A percentile compares a stretch with the other conserved stretches of the same genome.
These are phyloP conservation scores for Cryptus viduatorius DNA, from an alignment of 2,888 invertebrate genomes.

Conservation along the genomic window DNA sequence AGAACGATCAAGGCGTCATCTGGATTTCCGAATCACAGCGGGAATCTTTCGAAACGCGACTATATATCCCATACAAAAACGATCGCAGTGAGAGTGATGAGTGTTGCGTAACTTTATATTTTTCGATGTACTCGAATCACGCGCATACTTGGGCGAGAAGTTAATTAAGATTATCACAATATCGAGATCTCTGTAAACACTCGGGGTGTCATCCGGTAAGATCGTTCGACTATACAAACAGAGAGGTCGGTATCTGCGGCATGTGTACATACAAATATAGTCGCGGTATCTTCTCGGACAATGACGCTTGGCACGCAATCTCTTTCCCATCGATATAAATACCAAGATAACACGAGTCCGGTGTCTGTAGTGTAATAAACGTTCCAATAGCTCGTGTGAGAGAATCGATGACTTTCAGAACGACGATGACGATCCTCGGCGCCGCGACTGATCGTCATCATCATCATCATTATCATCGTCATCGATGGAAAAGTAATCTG, in stretches of 20 bases:
- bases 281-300: slow-evolving; percentile 30
- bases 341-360: slow-evolving; percentile 54
- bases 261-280: neutral
- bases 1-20: slow-evolving; percentile 34
- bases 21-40: slow-evolving; percentile 17
- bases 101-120: too few relatives aligned
- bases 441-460: slow-evolving; percentile 51
- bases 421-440: slow-evolving; percentile 39
- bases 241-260: neutral
- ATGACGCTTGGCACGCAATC: slow-evolving; percentile 55
- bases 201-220: slow-evolving; percentile 45
- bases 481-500: slow-evolving; percentile 40
- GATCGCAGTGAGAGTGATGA: neutral
- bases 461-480: slow-evolving; percentile 45
- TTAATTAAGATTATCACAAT: slow-evolving; percentile 60
- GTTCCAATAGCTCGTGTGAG: slow-evolving; percentile 31
- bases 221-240: neutral
- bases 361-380: slow-evolving; percentile 45
- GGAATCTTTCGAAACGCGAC: slow-evolving; percentile 30
- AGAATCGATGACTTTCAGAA: slow-evolving; percentile 59
- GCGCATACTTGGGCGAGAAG: slow-evolving; percentile 46
- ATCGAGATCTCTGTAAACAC: slow-evolving; percentile 42
- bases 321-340: slow-evolving; percentile 57
- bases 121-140: neutral
- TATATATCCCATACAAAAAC: neutral